A percentile compares a stretch with the other conserved stretches of the same genome.
Evolutionary conservation across 35 echinoderm and acorn worm genomes (phyloP).

Genomic region (Hemicentrotus pulcherrimus): DNA sequence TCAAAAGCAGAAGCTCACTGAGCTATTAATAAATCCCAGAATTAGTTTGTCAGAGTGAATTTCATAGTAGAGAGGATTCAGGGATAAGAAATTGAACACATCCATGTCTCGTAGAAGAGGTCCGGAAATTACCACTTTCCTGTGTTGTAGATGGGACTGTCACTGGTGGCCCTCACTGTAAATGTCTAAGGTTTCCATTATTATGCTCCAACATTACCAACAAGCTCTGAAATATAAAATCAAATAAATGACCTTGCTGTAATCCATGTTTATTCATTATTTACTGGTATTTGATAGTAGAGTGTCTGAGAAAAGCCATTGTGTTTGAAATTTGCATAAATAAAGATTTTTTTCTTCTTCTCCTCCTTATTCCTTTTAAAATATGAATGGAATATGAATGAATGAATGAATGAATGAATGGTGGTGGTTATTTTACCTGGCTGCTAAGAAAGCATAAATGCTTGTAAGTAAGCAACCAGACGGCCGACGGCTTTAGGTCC

Average conservation of each 20-base stretch:
- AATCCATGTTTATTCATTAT: neutral
- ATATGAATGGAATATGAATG: too few species aligned
- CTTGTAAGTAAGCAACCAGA: too few species aligned
- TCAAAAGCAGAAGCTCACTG: neutral
- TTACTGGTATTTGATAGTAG: too few species aligned
- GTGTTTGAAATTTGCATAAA: too few species aligned
- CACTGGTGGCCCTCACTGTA: neutral
- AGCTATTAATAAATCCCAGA: slow-evolving; percentile 13
- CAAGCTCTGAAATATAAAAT: neutral
- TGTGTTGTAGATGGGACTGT: slow-evolving; percentile 2
- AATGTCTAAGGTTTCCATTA: too few species aligned
- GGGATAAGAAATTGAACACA: neutral
- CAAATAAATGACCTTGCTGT: neutral
- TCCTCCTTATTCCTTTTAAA: too few species aligned
- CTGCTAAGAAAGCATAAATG: too few species aligned
- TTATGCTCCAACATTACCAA: neutral
- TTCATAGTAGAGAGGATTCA: neutral
- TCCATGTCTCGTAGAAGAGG: neutral
- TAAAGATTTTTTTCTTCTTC: too few species aligned
- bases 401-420: too few species aligned
- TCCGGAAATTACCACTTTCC: neutral
- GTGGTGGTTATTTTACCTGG: too few species aligned
- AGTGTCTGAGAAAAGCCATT: too few species aligned
- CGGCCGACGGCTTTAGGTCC: too few species aligned
- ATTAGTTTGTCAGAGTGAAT: slow-evolving; percentile 13